phyloP scores from a whole-genome alignment of 2,888 invertebrate genomes.

The Augochlorella aurata region DNA sequence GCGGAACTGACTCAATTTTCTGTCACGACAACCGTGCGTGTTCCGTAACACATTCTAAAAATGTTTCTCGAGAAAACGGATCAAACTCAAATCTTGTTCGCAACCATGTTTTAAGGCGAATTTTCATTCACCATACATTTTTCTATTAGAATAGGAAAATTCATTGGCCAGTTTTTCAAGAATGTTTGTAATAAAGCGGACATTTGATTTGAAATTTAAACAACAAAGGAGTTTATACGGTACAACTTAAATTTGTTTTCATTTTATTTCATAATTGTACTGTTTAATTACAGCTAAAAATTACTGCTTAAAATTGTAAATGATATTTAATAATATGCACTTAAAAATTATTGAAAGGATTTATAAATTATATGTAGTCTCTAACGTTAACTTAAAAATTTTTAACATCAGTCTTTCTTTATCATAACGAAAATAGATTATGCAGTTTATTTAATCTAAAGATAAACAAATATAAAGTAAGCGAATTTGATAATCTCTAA shows the following conservation, averaged over 20 bases:
- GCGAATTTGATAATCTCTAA: neutral
- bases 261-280: too few relatives aligned
- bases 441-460: neutral
- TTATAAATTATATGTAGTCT: too few relatives aligned
- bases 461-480: neutral
- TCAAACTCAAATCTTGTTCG: neutral
- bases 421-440: neutral
- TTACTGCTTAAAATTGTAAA: neutral
- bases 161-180: neutral
- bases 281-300: neutral
- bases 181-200: neutral
- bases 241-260: neutral
- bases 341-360: too few relatives aligned
- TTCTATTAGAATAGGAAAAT: neutral
- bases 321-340: neutral
- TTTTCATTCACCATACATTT: constrained; percentile 12
- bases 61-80: constrained; percentile 35
- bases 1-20: constrained; percentile 61
- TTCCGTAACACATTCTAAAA: constrained; percentile 51
- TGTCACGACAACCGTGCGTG: constrained; percentile 53
- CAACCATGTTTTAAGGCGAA: constrained; percentile 16
- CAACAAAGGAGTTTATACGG: neutral
- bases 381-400: too few relatives aligned
- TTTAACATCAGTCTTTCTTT: too few relatives aligned
- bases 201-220: neutral